phyloP scores from a whole-genome alignment of 2,888 invertebrate genomes.

The Gandaritis pyraliata region DNA sequence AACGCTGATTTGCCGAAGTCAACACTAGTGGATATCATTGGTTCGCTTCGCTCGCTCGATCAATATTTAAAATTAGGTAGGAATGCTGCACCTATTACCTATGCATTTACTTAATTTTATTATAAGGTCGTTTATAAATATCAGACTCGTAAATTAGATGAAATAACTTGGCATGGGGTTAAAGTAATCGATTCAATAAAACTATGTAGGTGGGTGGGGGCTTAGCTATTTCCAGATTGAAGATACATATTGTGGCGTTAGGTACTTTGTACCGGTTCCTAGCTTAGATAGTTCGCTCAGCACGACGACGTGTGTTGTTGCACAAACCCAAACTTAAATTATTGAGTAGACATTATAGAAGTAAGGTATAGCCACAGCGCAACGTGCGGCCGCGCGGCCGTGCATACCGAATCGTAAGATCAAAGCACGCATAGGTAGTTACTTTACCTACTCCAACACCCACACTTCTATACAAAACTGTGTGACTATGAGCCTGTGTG shows the following conservation, averaged over 20 bases:
- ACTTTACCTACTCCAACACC: slow-evolving; percentile 80
- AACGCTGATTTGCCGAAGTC: too few species aligned
- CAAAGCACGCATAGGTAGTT: slow-evolving; percentile 82
- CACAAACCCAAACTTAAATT: slow-evolving; percentile 81
- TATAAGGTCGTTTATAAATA: too few species aligned
- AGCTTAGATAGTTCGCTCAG: slow-evolving; percentile 62
- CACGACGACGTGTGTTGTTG: slow-evolving; percentile 74
- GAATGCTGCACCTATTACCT: too few species aligned
- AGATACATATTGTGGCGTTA: slow-evolving; percentile 50
- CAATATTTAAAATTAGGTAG: too few species aligned
- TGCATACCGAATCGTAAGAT: slow-evolving; percentile 84
- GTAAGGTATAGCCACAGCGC: slow-evolving; percentile 75
- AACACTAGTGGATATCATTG: too few species aligned
- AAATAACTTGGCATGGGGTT: too few species aligned
- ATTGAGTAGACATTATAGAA: slow-evolving; percentile 80
- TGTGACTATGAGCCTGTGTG: slow-evolving; percentile 52
- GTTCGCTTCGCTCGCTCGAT: too few species aligned
- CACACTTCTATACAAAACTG: slow-evolving; percentile 63
- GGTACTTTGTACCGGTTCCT: slow-evolving; percentile 55
- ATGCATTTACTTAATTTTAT: too few species aligned
- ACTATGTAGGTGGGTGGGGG: slow-evolving; percentile 4
- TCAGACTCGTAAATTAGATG: too few species aligned
- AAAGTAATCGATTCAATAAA: too few species aligned
- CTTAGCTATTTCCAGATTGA: slow-evolving; percentile 47
- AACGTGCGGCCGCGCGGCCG: slow-evolving; percentile 80